phyloP scores from a whole-genome alignment of 1,140 invertebrate genomes.

The Dinoponera quadriceps region DNA sequence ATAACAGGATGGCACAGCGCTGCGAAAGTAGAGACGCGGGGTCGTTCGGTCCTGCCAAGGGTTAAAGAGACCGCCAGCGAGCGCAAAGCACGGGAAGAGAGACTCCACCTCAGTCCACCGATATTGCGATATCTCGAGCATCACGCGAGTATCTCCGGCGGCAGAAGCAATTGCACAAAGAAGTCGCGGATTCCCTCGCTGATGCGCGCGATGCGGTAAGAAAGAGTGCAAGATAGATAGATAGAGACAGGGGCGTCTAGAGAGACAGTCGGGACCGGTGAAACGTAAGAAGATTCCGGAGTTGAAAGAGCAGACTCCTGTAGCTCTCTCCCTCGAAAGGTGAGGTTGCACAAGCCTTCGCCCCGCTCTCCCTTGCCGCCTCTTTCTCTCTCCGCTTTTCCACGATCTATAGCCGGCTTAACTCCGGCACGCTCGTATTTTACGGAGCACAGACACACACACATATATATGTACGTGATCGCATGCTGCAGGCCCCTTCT shows the following conservation, averaged over 20 bases:
- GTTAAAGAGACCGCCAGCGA: neutral
- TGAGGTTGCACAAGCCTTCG: slow-evolving; percentile 58
- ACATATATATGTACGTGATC: slow-evolving; percentile 22
- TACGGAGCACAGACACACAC: slow-evolving; percentile 46
- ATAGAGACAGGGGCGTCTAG: slow-evolving; percentile 36
- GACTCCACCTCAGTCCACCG: neutral
- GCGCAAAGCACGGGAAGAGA: neutral
- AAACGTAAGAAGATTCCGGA: slow-evolving; percentile 76
- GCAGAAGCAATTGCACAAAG: slow-evolving; percentile 59
- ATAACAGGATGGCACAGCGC: too few species aligned
- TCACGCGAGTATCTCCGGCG: slow-evolving; percentile 7
- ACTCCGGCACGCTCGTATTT: slow-evolving; percentile 77
- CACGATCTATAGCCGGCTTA: slow-evolving; percentile 78
- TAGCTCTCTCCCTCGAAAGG: slow-evolving; percentile 64
- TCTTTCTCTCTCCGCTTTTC: slow-evolving; percentile 70
- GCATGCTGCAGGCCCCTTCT: slow-evolving; percentile 43
- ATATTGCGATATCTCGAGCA: slow-evolving; percentile 44
- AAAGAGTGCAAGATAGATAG: slow-evolving; percentile 31
- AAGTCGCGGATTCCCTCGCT: slow-evolving; percentile 49
- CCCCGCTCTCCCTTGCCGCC: slow-evolving; percentile 41
- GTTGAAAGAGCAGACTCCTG: slow-evolving; percentile 76
- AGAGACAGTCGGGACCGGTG: slow-evolving; percentile 61
- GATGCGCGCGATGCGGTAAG: slow-evolving; percentile 1
- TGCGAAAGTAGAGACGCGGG: too few species aligned
- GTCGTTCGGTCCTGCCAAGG: neutral